Evolutionary conservation across 2,888 invertebrate species (phyloP), one percentile per base, ranked within the genome.

Genomic region (Conchocele bisecta): DNA sequence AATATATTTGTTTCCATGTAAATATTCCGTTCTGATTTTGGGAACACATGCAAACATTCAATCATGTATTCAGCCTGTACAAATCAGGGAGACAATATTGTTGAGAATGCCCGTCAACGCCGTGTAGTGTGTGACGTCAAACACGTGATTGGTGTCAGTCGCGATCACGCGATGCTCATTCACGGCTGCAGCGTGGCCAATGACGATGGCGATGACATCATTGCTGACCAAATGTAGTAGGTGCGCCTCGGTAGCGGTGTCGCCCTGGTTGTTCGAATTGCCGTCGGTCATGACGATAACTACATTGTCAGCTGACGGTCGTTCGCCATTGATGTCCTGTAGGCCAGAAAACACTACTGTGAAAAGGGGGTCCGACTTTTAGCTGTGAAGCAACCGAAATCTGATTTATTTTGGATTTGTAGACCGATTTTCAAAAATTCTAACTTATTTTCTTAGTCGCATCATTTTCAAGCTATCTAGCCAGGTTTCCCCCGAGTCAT

Each of bases 271-370:
- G 24, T 53, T 70, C 5, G 77, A 77, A 7, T 51, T 44, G 3
- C 77, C 77, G 57, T 77, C 77, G 1, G 77, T 67, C 17, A 77
- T 41, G 7, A 77, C 69, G 15, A 77, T 51, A 2, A 73, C 77
- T 15, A 77, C 75, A 44, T 75, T 75, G 15, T 68, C 66, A 28
- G 57, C 50, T 15, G 41, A 50, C 6, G 66, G 60, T n/a, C 72
- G 59, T 24, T 72, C 72, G 20, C 72, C 72, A 29, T 58, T n/a
- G n/a, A n/a, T n/a, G n/a, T n/a, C n/a, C n/a, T n/a, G n/a, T n/a
- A n/a, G n/a, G n/a, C n/a, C n/a, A n/a, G n/a, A n/a, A n/a, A n/a
- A n/a, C n/a, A n/a, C n/a, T n/a, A n/a, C n/a, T n/a, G n/a, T n/a
- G n/a, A n/a, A n/a, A n/a, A n/a, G n/a, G n/a, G n/a, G n/a, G n/a